Base-by-base conservation (phyloP, 2,888 invertebrate species). In the Platycheirus albimanus region DNA sequence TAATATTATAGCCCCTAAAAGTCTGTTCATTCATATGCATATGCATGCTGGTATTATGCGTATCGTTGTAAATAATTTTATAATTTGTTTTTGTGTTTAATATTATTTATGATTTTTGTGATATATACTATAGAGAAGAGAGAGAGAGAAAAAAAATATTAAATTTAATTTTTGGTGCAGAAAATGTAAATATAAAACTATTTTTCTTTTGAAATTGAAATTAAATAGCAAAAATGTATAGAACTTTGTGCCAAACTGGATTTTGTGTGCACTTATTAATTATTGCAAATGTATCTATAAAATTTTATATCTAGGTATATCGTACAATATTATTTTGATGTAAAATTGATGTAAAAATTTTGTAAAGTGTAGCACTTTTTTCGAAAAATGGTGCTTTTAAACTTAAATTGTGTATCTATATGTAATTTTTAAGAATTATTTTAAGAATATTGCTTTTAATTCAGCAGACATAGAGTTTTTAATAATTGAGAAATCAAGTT, bases 21-120 rank as follows among this genome's bases (percentile, higher is more conserved):
- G 77, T 78, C 77, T 78, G 77, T n/a, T n/a, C n/a, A n/a, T n/a
- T n/a, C n/a, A n/a, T n/a, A n/a, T 56, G 64, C 63, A 71, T 58
- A 61, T 33, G 24, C 51, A 36, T 67, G 43, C 33, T 67, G 43
- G 30, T 11, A 13, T 56, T 38, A 20, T 61, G 61, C 61, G 61
- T 61, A 61, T 43, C n/a, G 54, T 33, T 72, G 49, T 51, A 64
- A 64, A 51, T 64, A 63, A 10, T 47, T 45, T 20, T 43, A n/a
- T 49, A 49, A 45, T 64, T 33, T 64, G 33, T 49, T 38, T 56
- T 63, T 61, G 38, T 54, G 8, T 36, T 24, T 41, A 28, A 41
- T 41, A 45, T 61, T 41, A 61, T 61, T 61, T 61, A 61, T 61
- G 45, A 61, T 61, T 61, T 61, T 61, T 61, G 61, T 61, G 61